Evolutionary conservation across 2,888 invertebrate genomes (phyloP).

Genomic region (Chrysodeixis includens): DNA sequence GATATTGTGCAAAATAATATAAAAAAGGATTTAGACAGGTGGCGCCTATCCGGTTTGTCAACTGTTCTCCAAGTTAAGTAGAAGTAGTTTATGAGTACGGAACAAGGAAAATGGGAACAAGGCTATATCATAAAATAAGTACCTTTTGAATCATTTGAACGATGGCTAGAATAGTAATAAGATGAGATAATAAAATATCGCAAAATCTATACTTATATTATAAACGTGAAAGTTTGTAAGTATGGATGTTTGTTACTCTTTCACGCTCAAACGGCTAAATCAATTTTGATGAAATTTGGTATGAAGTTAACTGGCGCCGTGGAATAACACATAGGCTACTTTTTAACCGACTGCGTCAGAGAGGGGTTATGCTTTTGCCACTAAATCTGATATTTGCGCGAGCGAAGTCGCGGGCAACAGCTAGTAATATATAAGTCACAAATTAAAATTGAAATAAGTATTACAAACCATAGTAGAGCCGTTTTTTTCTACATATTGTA

Average conservation of each 20-base stretch:
- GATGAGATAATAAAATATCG: not conserved
- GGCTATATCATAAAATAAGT: constrained; percentile 31
- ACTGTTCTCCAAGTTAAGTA: constrained; percentile 12
- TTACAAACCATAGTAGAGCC: not conserved
- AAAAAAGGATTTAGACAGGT: constrained; percentile 7
- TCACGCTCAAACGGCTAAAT: too few species aligned
- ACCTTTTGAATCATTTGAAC: constrained; percentile 32
- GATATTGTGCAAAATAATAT: not conserved
- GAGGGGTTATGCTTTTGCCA: too few species aligned
- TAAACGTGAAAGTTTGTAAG: too few species aligned
- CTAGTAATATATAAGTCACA: not conserved
- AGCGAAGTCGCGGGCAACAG: too few species aligned
- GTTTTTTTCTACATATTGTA: not conserved
- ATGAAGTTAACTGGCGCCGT: too few species aligned
- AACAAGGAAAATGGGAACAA: constrained; percentile 57
- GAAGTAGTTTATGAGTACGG: constrained; percentile 34
- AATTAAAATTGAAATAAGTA: not conserved
- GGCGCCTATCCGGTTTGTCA: constrained; percentile 25
- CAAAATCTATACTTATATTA: too few species aligned
- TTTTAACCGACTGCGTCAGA: too few species aligned
- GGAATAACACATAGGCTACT: too few species aligned
- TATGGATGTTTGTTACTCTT: too few species aligned
- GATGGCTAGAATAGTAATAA: not conserved
- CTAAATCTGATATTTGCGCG: too few species aligned
- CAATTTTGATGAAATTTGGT: too few species aligned